Evolutionary conservation across 2,113 vertebrate species (phyloP).

Genomic region (Protomyctophum bolini): DNA sequence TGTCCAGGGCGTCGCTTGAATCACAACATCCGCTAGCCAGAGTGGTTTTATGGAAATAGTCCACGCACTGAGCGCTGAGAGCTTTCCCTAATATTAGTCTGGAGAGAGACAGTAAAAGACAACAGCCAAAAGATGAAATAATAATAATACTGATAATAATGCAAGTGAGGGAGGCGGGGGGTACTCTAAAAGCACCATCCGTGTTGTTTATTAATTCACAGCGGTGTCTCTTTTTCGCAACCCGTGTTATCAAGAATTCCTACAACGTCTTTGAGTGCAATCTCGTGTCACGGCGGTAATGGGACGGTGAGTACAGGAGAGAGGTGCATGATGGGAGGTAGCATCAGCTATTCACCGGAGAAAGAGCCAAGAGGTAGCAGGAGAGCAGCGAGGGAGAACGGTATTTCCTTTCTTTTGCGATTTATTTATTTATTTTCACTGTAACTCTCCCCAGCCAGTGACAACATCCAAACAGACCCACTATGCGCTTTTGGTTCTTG

Average conservation of each 20-base stretch:
- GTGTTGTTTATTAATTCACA: constrained; percentile 84
- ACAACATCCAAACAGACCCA: constrained; percentile 68
- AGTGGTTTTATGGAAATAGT: constrained; percentile 53
- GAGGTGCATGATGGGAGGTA: constrained; percentile 52
- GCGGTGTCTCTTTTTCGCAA: constrained; percentile 79
- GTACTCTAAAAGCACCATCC: constrained; percentile 74
- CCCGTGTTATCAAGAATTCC: constrained; percentile 82
- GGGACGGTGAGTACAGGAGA: constrained; percentile 64
- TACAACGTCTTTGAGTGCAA: constrained; percentile 81
- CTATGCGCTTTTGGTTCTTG: constrained; percentile 55
- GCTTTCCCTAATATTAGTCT: constrained; percentile 66
- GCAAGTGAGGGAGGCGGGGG: constrained; percentile 30
- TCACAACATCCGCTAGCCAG: constrained; percentile 62
- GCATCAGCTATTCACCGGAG: constrained; percentile 79
- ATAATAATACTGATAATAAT: constrained; percentile 74
- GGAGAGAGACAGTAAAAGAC: constrained; percentile 38
- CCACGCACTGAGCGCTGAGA: constrained; percentile 56
- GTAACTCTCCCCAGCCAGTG: constrained; percentile 54
- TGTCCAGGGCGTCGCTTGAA: constrained; percentile 53
- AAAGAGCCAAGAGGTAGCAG: constrained; percentile 53
- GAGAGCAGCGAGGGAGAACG: constrained; percentile 51
- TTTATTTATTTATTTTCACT: neutral
- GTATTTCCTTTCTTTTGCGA: constrained; percentile 30
- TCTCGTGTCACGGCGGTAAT: constrained; percentile 78
- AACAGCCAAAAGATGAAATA: constrained; percentile 66